Evolutionary conservation across 1,140 invertebrate genomes (phyloP).

Genomic region (Brachystomella parvula): DNA sequence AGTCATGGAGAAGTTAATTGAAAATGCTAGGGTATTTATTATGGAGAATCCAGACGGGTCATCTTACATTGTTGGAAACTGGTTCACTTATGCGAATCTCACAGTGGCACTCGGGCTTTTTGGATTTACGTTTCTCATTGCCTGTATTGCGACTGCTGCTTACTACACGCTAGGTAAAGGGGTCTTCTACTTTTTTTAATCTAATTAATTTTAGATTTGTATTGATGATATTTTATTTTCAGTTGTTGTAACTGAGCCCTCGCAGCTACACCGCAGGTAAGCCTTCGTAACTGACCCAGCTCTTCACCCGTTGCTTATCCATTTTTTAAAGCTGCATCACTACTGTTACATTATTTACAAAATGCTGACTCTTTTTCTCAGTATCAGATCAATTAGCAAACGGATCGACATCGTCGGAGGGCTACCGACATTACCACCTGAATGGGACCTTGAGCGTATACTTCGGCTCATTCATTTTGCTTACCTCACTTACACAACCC

Average conservation of each 20-base stretch:
- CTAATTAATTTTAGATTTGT: no score
- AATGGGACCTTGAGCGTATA: constrained; percentile 21
- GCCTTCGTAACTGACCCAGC: neutral
- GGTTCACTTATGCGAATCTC: constrained; percentile 27
- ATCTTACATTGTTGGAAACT: constrained; percentile 21
- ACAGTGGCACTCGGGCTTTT: constrained; percentile 23
- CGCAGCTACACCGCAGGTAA: constrained; percentile 1
- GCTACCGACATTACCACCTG: neutral
- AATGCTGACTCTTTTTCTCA: no score
- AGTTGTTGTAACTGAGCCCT: constrained; percentile 33
- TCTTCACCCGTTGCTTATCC: neutral
- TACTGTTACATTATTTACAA: no score
- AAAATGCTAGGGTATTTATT: constrained; percentile 20
- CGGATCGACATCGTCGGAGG: no score
- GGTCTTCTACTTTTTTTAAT: no score
- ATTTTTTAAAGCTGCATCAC: neutral
- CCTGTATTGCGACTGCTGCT: constrained; percentile 22
- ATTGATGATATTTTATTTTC: no score
- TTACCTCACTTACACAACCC: constrained; percentile 22
- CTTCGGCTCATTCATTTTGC: constrained; percentile 25
- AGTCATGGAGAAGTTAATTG: constrained; percentile 36
- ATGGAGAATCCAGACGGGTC: constrained; percentile 17
- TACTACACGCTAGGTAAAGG: constrained; percentile 29
- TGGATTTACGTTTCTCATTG: constrained; percentile 24
- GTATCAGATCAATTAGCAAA: no score